Percentiles rank a stretch among this genome's conserved stretches.
These are phyloP conservation scores for Sinosuthora webbiana DNA, from an alignment of 2,113 vertebrate species.

Conservation along the genomic window DNA sequence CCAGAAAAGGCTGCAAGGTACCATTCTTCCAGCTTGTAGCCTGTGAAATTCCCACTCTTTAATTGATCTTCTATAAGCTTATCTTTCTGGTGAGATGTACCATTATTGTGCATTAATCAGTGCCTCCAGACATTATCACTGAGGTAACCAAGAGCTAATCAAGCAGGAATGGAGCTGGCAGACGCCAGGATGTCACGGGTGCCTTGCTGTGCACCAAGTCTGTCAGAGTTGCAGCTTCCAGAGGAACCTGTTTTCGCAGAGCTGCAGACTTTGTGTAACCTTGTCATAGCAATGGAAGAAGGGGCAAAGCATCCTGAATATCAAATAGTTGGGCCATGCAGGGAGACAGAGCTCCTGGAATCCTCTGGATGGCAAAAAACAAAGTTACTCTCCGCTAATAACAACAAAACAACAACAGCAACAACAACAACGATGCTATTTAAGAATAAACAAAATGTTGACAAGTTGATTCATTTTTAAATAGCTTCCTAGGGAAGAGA, in stretches of 20 bases:
- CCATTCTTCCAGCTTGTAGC: constrained; percentile 55
- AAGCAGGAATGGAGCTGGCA: constrained; percentile 67
- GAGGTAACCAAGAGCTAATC: constrained; percentile 75
- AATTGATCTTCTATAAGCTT: constrained; percentile 75
- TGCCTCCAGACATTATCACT: constrained; percentile 74
- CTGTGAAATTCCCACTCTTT: constrained; percentile 69
- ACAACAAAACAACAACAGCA: not conserved
- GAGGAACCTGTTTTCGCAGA: constrained; percentile 19
- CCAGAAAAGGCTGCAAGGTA: constrained; percentile 46
- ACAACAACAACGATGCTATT: not conserved
- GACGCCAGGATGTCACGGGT: constrained; percentile 60
- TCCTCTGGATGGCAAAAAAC: not conserved
- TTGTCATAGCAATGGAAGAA: constrained; percentile 53
- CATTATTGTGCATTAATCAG: constrained; percentile 77
- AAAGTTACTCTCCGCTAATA: not conserved
- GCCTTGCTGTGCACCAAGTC: constrained; percentile 65
- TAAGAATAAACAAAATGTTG: constrained; percentile 47
- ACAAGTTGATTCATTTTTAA: constrained; percentile 43
- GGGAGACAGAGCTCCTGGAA: not conserved
- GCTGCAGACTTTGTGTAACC: constrained; percentile 66
- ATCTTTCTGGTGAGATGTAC: constrained; percentile 75
- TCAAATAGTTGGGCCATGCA: not conserved
- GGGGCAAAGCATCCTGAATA: constrained; percentile 17
- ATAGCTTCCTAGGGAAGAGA: constrained; percentile 17
- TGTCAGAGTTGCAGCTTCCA: constrained; percentile 63